A percentile compares a stretch with the other conserved stretches of the same genome.
Conservation (phyloP, 2,113 vertebrate genomes). For the Microtus pennsylvanicus region DNA sequence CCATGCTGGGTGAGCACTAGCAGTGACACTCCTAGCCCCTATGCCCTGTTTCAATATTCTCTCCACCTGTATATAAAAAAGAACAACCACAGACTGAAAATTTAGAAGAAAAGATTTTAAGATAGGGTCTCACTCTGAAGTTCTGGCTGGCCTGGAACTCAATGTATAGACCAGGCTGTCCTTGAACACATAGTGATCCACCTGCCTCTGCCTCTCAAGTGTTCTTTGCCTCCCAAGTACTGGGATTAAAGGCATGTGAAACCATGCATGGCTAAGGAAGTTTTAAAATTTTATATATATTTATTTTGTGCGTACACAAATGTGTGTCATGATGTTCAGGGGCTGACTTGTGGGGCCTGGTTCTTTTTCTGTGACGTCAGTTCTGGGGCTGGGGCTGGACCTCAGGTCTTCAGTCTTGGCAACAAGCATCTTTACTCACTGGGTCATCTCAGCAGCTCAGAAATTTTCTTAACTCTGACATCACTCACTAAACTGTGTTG, state of each 20-base stretch:
- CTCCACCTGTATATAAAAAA: not conserved
- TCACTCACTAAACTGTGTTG: conserved; percentile 52
- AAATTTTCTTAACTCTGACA: conserved; percentile 62
- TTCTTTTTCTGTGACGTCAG: not conserved
- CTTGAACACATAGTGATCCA: not conserved
- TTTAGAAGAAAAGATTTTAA: not conserved
- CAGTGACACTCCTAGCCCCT: not conserved
- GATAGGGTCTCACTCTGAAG: not conserved
- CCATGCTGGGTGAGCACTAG: not conserved
- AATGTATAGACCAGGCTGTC: not conserved
- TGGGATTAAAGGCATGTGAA: not conserved
- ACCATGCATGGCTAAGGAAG: not conserved
- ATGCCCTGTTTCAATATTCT: not conserved
- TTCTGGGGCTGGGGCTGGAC: not conserved
- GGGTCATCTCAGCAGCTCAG: not conserved
- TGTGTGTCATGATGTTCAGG: not conserved
- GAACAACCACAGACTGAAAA: conserved; percentile 29
- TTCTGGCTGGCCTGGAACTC: not conserved
- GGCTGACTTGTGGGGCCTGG: not conserved
- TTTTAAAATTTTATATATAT: not conserved
- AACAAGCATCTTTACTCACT: not conserved
- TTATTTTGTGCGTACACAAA: not conserved
- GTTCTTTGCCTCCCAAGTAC: not conserved
- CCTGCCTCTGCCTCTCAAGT: not conserved
- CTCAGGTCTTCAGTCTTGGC: not conserved